Evolutionary conservation across 2,113 vertebrate genomes (phyloP).

Genomic region (Pithys albifrons): DNA sequence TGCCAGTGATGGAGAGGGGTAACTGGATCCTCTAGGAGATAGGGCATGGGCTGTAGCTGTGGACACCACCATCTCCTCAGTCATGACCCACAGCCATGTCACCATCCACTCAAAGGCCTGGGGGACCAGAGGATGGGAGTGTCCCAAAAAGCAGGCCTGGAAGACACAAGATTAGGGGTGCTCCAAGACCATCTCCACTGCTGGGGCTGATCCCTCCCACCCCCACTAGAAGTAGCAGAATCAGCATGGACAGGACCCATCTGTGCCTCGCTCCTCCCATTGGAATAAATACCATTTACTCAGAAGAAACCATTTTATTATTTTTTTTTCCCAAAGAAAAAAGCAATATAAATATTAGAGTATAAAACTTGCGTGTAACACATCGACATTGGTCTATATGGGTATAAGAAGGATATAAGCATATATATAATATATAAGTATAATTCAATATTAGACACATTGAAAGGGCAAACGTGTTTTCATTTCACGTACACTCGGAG

Average conservation of each 20-base stretch:
- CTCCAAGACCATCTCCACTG: background rate
- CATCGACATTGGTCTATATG: slow-evolving; percentile 83
- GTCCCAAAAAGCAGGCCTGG: background rate
- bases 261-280: background rate
- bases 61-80: accelerated
- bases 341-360: slow-evolving; percentile 99
- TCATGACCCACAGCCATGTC: background rate
- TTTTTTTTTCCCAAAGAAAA: slow-evolving; percentile 93
- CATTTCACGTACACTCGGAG: slow-evolving; percentile 84
- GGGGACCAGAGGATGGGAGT: no score
- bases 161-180: accelerated
- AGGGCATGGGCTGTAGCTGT: background rate
- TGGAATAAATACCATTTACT: slow-evolving; percentile 39
- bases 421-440: slow-evolving; percentile 91
- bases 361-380: slow-evolving; percentile 98
- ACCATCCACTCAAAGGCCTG: background rate
- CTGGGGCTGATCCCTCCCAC: background rate
- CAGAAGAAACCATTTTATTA: slow-evolving; percentile 94
- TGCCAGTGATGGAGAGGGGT: background rate
- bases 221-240: accelerated
- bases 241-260: accelerated
- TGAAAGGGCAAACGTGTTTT: slow-evolving; percentile 85
- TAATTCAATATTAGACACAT: slow-evolving; percentile 88
- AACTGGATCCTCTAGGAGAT: background rate
- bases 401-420: slow-evolving; percentile 91